These are phyloP conservation scores for Tupiocoris notatus DNA, from an alignment of 2,888 invertebrate species.

Conservation along the genomic window DNA sequence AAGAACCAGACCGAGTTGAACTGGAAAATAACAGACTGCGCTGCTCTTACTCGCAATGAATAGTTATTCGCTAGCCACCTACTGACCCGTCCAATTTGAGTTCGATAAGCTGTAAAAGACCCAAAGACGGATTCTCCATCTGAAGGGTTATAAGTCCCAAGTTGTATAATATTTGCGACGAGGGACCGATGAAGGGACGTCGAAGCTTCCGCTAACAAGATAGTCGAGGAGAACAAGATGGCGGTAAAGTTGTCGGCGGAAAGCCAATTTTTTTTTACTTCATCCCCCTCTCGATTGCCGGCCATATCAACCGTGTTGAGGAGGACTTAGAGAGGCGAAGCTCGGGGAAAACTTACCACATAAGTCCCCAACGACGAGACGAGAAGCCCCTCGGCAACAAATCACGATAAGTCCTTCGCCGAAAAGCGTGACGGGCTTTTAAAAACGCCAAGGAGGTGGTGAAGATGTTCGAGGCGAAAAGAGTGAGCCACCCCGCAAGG, in stretches of 20 bases:
- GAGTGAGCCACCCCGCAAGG: neutral
- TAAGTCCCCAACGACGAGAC: neutral
- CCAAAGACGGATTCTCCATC: neutral
- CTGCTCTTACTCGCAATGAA: no score
- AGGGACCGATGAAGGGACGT: neutral
- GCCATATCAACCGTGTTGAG: constrained; percentile 34
- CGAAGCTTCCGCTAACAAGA: neutral
- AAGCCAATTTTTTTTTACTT: constrained; percentile 37
- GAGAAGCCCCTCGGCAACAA: constrained; percentile 23
- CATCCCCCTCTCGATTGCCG: constrained; percentile 41
- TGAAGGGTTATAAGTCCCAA: neutral
- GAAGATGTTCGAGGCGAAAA: neutral
- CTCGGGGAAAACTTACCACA: neutral
- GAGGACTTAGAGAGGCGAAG: constrained; percentile 18
- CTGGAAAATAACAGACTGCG: no score
- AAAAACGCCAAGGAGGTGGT: constrained; percentile 14
- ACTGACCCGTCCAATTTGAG: no score
- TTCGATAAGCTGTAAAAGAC: neutral
- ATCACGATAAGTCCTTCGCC: constrained; percentile 39
- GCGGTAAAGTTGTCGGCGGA: neutral
- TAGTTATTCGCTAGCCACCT: no score
- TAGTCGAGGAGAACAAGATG: neutral
- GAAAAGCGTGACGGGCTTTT: constrained; percentile 43
- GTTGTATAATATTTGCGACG: neutral
- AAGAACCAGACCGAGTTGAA: no score